Evolutionary conservation across 2,888 invertebrate genomes (phyloP), one percentile per base, ranked within the genome.

Genomic region (Endotricha flammealis): DNA sequence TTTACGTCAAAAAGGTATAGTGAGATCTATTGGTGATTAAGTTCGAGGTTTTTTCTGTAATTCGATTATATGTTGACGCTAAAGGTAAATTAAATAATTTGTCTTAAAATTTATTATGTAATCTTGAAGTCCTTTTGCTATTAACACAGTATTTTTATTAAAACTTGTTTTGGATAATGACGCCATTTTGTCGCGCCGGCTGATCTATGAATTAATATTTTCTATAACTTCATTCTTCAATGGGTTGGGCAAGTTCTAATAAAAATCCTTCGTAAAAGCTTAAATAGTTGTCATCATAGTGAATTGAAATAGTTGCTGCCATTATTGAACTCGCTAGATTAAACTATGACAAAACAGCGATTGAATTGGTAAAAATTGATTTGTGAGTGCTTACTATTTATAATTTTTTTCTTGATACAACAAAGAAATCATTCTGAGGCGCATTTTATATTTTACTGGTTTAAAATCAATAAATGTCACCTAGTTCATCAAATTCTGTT

Each of bases 141-240:
- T 38, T 38, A 36, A 31, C 42, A 39, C 42, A 39, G 30, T 41
- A 53, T 49, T 62, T 62, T 56, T 55, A 54, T 63, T 64, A 65
- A 64, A 62, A 67, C 75, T 80, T 81, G 77, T 81, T 76, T 77
- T 67, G 68, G 67, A 67, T 69, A 64, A 73, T 82, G 86, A 86
- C 86, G 86, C 86, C 86, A 86, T 86, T 82, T 86, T 86, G 86
- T 86, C 67, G 81, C 82, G 83, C 86, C 86, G 86, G 86, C 86
- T 86, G 85, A 86, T 86, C 74, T 42, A 58, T 56, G 42, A 75
- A 71, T 71, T 76, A 73, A 65, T 74, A 75, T 74, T 77, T 77
- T 73, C 50, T 58, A 59, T 40, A 42, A 49, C 31, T 63, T 60
- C 53, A 57, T n/a, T n/a, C n/a, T n/a, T n/a, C n/a, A n/a, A n/a